These are phyloP conservation scores for Lamproptera curius DNA, from an alignment of 2,888 invertebrate species.

Conservation along the genomic window DNA sequence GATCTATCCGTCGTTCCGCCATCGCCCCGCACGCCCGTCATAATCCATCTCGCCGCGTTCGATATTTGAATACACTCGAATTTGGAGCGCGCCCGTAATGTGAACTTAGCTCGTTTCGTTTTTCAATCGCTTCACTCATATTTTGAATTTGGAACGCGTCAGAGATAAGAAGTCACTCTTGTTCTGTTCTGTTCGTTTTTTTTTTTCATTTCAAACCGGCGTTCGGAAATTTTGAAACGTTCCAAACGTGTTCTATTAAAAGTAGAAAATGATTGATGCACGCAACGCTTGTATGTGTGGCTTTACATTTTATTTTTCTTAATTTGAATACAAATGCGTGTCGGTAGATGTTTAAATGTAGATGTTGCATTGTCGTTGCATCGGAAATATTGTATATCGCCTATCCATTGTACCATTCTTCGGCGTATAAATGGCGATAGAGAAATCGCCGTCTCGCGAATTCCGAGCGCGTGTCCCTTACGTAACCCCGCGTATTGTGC, in stretches of 20 bases:
- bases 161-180: constrained; percentile 45
- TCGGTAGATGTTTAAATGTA: neutral
- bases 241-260: neutral
- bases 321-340: neutral
- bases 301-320: constrained; percentile 31
- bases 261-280: neutral
- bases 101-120: constrained; percentile 72
- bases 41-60: constrained; percentile 66
- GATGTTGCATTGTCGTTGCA: constrained; percentile 26
- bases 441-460: constrained; percentile 66
- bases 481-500: constrained; percentile 51
- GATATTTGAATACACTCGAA: constrained; percentile 75
- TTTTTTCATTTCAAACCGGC: constrained; percentile 15
- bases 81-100: constrained; percentile 72
- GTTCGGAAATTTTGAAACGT: constrained; percentile 16
- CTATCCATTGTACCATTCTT: constrained; percentile 45
- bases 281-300: too few species aligned
- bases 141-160: constrained; percentile 72
- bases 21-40: constrained; percentile 50
- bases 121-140: constrained; percentile 76
- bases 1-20: constrained; percentile 51
- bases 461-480: constrained; percentile 66
- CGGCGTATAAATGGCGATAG: constrained; percentile 59
- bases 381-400: constrained; percentile 44
- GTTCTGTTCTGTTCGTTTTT: too few species aligned